Base-by-base conservation (phyloP, 2,797 vertebrate species). In the Aeoliscus strigatus region DNA sequence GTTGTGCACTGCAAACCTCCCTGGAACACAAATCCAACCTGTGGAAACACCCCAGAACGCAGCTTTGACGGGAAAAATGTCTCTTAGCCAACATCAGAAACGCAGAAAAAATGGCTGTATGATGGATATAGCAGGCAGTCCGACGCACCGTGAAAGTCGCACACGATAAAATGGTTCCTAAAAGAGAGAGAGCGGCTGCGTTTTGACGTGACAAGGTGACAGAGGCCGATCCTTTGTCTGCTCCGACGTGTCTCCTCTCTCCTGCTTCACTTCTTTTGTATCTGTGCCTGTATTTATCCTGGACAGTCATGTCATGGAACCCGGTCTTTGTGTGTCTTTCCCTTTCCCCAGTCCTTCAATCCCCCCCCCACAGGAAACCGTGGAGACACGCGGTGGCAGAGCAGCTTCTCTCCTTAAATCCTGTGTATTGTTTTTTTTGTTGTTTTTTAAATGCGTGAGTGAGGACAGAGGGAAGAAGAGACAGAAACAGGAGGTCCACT, bases 141-240 rank as follows among this genome's bases (percentile, higher is more conserved):
- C n/a, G n/a, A n/a, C n/a, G n/a, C n/a, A n/a, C n/a, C n/a, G n/a
- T n/a, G n/a, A n/a, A n/a, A n/a, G n/a, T n/a, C n/a, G n/a, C n/a
- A n/a, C n/a, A n/a, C n/a, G n/a, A n/a, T n/a, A n/a, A n/a, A n/a
- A n/a, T n/a, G n/a, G n/a, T n/a, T n/a, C n/a, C n/a, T n/a, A n/a
- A n/a, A n/a, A n/a, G n/a, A n/a, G n/a, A n/a, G n/a, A n/a, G n/a
- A n/a, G n/a, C n/a, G n/a, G n/a, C n/a, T n/a, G n/a, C n/a, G n/a
- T n/a, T n/a, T n/a, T n/a, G n/a, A n/a, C n/a, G n/a, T n/a, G 77
- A 77, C 69, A 77, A 54, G 9, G 27, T 28, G 56, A 59, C 79
- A 68, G 50, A 76, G 66, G 36, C 66, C 59, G 69, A 75, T 72
- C 65, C 60, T 29, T 61, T 11, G 8, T 38, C 61, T 38, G 58